Conservation (phyloP, 2,888 invertebrate genomes). For the Siphlonurus alternatus region DNA sequence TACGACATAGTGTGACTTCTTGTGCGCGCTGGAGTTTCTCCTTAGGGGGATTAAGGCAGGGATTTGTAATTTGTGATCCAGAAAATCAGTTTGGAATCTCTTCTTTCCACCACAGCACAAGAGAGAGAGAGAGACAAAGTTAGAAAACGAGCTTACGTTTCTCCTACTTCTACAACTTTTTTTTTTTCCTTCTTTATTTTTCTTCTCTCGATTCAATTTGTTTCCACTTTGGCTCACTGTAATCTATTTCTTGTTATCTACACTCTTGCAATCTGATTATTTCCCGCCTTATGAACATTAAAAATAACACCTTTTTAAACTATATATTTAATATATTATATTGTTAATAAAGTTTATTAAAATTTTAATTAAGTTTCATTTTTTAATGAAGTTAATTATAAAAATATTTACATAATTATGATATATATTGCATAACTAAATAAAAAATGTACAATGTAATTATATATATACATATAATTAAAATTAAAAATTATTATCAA, state of each 20-base stretch:
- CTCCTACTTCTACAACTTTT: too few relatives aligned
- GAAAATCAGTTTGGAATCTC: slow-evolving; percentile 14
- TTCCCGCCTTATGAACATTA: background rate
- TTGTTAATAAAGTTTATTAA: background rate
- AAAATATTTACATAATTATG: background rate
- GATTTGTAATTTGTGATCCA: slow-evolving; percentile 15
- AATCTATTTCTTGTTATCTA: background rate
- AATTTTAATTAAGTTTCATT: background rate
- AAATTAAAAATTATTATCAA: background rate
- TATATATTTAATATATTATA: background rate
- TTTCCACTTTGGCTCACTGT: background rate
- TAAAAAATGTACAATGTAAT: background rate
- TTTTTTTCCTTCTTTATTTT: background rate
- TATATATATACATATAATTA: background rate
- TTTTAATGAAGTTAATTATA: background rate
- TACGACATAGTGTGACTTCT: slow-evolving; percentile 2
- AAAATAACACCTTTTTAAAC: background rate
- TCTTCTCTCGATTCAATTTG: background rate
- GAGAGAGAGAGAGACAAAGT: background rate
- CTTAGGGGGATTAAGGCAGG: slow-evolving; percentile 9
- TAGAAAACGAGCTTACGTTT: background rate
- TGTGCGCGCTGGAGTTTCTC: slow-evolving; percentile 3
- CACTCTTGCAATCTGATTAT: background rate
- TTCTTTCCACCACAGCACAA: background rate
- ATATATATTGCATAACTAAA: background rate